phyloP scores from a whole-genome alignment of 2,113 vertebrate species.

The Papio anubis region DNA sequence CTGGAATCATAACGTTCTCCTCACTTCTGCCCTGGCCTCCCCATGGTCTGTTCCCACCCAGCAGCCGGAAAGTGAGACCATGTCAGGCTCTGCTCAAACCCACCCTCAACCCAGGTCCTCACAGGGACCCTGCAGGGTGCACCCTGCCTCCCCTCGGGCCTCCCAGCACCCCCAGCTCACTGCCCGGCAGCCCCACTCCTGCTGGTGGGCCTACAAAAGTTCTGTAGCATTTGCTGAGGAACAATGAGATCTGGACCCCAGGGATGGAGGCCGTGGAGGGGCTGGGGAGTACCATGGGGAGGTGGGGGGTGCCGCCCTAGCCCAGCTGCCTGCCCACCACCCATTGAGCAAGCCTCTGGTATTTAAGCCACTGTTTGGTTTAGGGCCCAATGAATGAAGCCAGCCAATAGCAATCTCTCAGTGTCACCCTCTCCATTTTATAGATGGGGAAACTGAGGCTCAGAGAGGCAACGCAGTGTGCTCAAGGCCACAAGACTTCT shows the following conservation, averaged over 20 bases:
- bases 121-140: not conserved
- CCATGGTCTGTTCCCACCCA: not conserved
- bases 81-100: not conserved
- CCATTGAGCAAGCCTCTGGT: too few species aligned
- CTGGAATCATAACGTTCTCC: not conserved
- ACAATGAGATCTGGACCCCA: too few species aligned
- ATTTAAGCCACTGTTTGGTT: not conserved
- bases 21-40: not conserved
- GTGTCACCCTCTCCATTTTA: not conserved
- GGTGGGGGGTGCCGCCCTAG: too few species aligned
- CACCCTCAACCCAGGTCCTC: not conserved
- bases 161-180: not conserved
- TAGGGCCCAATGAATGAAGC: not conserved
- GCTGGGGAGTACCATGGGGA: not conserved
- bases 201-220: not conserved
- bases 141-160: too few species aligned
- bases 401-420: not conserved
- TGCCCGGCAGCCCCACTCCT: too few species aligned
- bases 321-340: too few species aligned
- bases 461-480: not conserved
- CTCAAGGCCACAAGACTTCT: not conserved
- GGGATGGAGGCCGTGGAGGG: fast-evolving
- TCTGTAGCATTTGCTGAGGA: not conserved
- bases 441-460: not conserved
- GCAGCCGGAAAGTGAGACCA: not conserved